phyloP scores from a whole-genome alignment of 2,113 vertebrate species.

The Grantiella picta region DNA sequence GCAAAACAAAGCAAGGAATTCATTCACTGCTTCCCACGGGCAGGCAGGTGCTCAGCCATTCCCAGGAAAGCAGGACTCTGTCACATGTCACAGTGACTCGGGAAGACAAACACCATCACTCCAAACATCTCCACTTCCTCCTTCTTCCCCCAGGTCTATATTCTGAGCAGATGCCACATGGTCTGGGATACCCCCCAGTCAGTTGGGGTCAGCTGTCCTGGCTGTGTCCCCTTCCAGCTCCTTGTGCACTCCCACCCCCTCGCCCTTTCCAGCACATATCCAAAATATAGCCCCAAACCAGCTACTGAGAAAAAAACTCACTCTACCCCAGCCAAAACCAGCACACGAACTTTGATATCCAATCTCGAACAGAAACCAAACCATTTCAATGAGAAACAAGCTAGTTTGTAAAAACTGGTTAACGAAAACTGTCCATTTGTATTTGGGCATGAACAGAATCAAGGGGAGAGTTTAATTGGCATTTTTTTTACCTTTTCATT shows the following conservation, averaged over 20 bases:
- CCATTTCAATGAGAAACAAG: not conserved
- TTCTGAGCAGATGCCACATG: not conserved
- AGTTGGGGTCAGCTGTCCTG: not conserved
- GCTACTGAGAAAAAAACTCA: not conserved
- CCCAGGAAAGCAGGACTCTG: not conserved
- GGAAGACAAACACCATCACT: not conserved
- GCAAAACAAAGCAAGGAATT: not conserved
- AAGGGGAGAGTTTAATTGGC: not conserved
- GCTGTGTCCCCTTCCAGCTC: not conserved
- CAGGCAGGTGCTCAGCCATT: not conserved
- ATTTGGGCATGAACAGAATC: not conserved
- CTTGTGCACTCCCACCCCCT: not conserved
- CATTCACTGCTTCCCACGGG: not conserved
- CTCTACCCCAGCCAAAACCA: not conserved
- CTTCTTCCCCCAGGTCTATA: rapidly evolving
- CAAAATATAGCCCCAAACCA: not conserved
- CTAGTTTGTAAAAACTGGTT: not conserved
- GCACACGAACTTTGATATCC: not conserved
- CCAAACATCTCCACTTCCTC: not conserved
- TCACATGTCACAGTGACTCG: not conserved
- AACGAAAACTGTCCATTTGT: not conserved
- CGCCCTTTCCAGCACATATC: not conserved
- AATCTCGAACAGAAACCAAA: not conserved
- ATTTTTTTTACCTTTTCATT: not conserved
- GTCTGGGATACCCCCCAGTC: not conserved